Percentiles rank a stretch among this genome's conserved stretches.
Conservation (phyloP, 2,888 invertebrate genomes). For the Meteorus cinctellus region DNA sequence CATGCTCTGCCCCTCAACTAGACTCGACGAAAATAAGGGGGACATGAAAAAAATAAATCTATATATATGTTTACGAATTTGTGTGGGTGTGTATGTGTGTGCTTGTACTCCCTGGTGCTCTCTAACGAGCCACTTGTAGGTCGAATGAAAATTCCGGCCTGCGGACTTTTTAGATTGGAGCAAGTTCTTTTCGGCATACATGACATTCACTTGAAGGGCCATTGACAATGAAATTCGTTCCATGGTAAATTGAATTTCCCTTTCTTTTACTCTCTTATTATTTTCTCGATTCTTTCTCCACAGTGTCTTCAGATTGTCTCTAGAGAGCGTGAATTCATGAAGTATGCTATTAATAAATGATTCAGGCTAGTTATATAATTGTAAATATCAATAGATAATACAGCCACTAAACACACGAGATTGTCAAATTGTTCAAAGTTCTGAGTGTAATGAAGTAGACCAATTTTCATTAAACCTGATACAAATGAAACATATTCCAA, state of each 20-base stretch:
- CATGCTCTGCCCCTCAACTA: not conserved
- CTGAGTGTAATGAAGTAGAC: no score
- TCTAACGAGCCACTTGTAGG: conserved; percentile 60
- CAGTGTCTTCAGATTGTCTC: not conserved
- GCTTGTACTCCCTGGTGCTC: conserved; percentile 13
- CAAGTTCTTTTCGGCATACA: not conserved
- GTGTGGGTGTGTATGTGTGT: not conserved
- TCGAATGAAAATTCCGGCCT: conserved; percentile 54
- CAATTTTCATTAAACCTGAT: no score
- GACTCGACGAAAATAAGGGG: not conserved
- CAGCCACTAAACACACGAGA: no score
- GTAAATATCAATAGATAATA: no score
- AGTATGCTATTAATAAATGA: no score
- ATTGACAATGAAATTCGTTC: conserved; percentile 33
- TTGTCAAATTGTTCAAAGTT: no score
- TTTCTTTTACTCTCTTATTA: not conserved
- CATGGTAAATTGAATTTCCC: conserved; percentile 14
- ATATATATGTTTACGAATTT: not conserved
- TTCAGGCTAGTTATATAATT: no score
- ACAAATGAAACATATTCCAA: no score
- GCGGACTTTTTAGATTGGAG: conserved; percentile 26
- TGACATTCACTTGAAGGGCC: conserved; percentile 32
- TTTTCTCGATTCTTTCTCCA: not conserved
- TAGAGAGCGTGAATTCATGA: no score
- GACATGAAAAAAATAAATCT: not conserved